Percentiles rank a stretch among this genome's conserved stretches.
Evolutionary conservation across 2,113 vertebrate species (phyloP).

Genomic region (Daboia siamensis): DNA sequence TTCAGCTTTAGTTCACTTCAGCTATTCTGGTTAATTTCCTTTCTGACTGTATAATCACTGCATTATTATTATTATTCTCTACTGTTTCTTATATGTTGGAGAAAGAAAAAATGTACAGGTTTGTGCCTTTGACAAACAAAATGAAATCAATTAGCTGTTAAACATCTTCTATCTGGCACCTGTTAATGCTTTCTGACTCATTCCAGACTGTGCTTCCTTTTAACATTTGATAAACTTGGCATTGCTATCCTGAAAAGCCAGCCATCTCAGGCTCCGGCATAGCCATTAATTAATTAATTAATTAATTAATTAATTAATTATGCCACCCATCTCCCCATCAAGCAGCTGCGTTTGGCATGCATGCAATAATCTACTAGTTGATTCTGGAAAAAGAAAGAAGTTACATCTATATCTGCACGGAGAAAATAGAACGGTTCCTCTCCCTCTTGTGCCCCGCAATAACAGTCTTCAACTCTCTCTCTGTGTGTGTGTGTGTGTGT

Average conservation of each 20-base stretch:
- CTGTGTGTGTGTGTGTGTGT: too few species aligned
- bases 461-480: background rate
- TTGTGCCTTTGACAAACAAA: background rate
- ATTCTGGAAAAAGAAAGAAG: background rate
- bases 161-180: slow-evolving; percentile 1
- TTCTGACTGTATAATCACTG: background rate
- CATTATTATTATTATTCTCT: background rate
- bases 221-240: background rate
- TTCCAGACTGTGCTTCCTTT: background rate
- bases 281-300: background rate
- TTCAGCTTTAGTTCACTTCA: background rate
- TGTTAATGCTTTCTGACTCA: background rate
- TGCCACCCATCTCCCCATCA: background rate
- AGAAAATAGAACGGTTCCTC: background rate
- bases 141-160: slow-evolving; percentile 29
- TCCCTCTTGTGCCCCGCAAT: background rate
- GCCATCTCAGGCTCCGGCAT: background rate
- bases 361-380: background rate
- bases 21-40: background rate
- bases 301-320: background rate
- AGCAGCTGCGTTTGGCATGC: background rate
- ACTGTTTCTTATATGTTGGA: background rate
- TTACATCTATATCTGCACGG: background rate
- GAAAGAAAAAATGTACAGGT: background rate
- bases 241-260: background rate